Evolutionary conservation across 2,113 vertebrate genomes (phyloP).

Genomic region (Rana temporaria): DNA sequence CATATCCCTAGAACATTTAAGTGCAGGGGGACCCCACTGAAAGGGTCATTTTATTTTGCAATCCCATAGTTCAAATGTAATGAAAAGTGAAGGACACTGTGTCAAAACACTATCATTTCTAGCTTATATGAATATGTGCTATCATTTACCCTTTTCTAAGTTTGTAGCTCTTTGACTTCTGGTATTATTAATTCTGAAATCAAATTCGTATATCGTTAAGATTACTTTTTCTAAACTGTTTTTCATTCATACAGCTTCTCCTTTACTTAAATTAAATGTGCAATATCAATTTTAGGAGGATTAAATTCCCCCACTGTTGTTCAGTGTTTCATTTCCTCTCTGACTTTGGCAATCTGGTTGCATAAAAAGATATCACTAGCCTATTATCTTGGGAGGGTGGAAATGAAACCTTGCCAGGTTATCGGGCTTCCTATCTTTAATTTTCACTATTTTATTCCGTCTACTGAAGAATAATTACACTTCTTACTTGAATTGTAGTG

Average conservation of each 20-base stretch:
- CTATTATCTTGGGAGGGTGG: constrained; percentile 6
- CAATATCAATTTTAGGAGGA: constrained; percentile 16
- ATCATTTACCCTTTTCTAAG: background rate
- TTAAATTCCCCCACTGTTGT: constrained; percentile 12
- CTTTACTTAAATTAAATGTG: constrained; percentile 4
- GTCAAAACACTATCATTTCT: too few species aligned
- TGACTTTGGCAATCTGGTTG: background rate
- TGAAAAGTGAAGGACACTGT: too few species aligned
- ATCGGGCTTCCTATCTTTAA: constrained; percentile 39
- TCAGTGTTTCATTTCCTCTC: constrained; percentile 41
- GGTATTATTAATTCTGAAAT: background rate
- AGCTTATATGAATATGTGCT: too few species aligned
- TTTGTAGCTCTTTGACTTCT: background rate
- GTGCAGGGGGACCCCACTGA: too few species aligned
- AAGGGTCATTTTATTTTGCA: too few species aligned
- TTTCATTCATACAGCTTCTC: background rate
- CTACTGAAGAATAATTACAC: constrained; percentile 6
- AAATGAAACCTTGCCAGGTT: constrained; percentile 23
- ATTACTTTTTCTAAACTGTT: background rate
- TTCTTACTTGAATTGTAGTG: background rate
- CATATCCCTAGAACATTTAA: too few species aligned
- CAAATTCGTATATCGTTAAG: background rate
- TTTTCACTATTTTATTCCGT: constrained; percentile 8
- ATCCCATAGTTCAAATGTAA: too few species aligned
- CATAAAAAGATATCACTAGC: constrained; percentile 27